A percentile compares a stretch with the other conserved stretches of the same genome.
Evolutionary conservation across 2,113 vertebrate genomes (phyloP).

Genomic region (Physeter macrocephalus): DNA sequence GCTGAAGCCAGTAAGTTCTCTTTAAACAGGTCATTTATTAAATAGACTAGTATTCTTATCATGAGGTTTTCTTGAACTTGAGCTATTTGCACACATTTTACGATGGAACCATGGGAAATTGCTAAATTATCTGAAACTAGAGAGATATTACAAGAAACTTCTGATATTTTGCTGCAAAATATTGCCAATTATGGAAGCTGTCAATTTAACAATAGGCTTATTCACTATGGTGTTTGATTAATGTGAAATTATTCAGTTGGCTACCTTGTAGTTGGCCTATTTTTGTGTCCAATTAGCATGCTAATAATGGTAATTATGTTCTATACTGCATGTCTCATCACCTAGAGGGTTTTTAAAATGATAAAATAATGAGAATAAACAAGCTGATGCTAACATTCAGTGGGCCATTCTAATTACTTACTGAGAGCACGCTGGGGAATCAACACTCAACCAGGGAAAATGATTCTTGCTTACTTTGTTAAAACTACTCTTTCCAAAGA

Average conservation of each 20-base stretch:
- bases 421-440: slow-evolving; percentile 87
- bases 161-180: slow-evolving; percentile 79
- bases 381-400: slow-evolving; percentile 91
- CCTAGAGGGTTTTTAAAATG: slow-evolving; percentile 94
- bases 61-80: slow-evolving; percentile 73
- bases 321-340: slow-evolving; percentile 91
- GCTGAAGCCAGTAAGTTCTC: slow-evolving; percentile 64
- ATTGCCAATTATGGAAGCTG: slow-evolving; percentile 85
- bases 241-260: slow-evolving; percentile 92
- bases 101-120: slow-evolving; percentile 68
- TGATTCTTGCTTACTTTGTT: slow-evolving; percentile 85
- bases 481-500: slow-evolving; percentile 84
- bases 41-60: slow-evolving; percentile 73
- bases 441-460: slow-evolving; percentile 84
- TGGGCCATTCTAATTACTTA: slow-evolving; percentile 91
- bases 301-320: slow-evolving; percentile 95
- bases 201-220: slow-evolving; percentile 87
- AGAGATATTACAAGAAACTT: slow-evolving; percentile 75
- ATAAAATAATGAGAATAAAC: slow-evolving; percentile 96
- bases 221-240: slow-evolving; percentile 89
- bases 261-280: slow-evolving; percentile 92
- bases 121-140: slow-evolving; percentile 74
- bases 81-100: slow-evolving; percentile 71
- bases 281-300: slow-evolving; percentile 95
- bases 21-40: slow-evolving; percentile 71